Evolutionary conservation across 1,140 invertebrate genomes (phyloP), one percentile per base, ranked within the genome.

Genomic region (Trichonephila clavipes): DNA sequence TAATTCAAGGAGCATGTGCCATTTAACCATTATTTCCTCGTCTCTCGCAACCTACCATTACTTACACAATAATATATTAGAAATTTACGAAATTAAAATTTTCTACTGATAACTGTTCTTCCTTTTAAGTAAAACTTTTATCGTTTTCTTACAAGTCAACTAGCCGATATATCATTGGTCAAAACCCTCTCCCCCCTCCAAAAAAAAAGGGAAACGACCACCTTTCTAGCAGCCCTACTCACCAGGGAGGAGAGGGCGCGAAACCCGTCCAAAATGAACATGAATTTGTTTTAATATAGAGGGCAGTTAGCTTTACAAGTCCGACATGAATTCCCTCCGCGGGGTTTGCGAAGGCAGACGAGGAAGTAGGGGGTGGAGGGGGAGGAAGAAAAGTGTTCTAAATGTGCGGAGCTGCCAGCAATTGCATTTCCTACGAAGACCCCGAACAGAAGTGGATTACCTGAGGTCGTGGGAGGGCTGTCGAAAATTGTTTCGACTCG

Each of bases 281-380:
- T 58, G 87, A 69, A 89, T 89, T 89, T 89, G 87, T 89, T 89
- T 89, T 89, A 89, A 89, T 89, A 89, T 69, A 89, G 62, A 24
- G 19, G 61, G 62, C 87, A 89, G 87, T 89, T 89, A 89, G 64
- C 87, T 34, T 69, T 58, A 89, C 87, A 89, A 89, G 66, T 24
- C 40, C 7, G 87, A 89, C 87, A 51, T 24, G 64, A 77, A 77
- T 77, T 77, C 72, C 72, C 72, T 18, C 16, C 24, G 28, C 24
- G 72, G 72, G 72, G 34, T 77, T 34, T 18, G 72, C 28, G 34
- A 28, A 77, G 28, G 72, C 28, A 77, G 72, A 77, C 28, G 72
- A 77, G 72, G 34, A 77, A 64, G 62, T 14, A 28, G 44, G 44
- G 44, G 44, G 59, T 18, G 85, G 85, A 64, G 85, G 83, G 58